Base-by-base conservation (phyloP, 2,797 vertebrate genomes). In the Sebastes variabilis region DNA sequence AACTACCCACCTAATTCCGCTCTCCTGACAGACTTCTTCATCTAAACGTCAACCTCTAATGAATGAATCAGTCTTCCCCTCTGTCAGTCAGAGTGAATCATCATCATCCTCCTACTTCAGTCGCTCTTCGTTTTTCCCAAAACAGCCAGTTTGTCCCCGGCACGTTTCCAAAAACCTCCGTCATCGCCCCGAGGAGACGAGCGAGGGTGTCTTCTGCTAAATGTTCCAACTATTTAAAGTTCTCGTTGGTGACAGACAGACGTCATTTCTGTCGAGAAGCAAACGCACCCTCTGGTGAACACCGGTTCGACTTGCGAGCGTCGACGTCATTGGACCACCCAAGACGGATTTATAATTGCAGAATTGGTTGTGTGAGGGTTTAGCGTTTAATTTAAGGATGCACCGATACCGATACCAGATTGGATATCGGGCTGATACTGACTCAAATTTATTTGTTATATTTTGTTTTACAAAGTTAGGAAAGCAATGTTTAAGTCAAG, bases 71-170 rank as follows among this genome's bases (percentile, higher is more conserved):
- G 78, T 52, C 78, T 24, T 75, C 77, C 77, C 36, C 71, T 70
- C 88, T 77, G 82, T 88, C 89, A 88, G 66, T 88, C 83, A 67
- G 42, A 22, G 25, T 93, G 87, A 90, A 86, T 93, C 92, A 46
- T 79, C 87, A 86, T 92, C 92, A 46, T 79, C 87, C 88, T 32
- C 90, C 87, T 10, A 92, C 86, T 75, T 76, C 66, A 11, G 60
- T 59, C 73, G 42, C 54, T 46, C 66, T 79, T 77, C 36, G 2
- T 58, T 49, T 49, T 52, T 14, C 38, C 38, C 14, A 74, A 84
- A 80, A 70, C 60, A 72, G 70, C 36, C 77, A 55, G 46, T 66
- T 81, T 80, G 81, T 87, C 66, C 59, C 22, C 58, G 62, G 81
- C 67, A 79, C 69, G 38, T 76, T 75, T 76, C 77, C 76, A 83